phyloP scores from a whole-genome alignment of 2,888 invertebrate species.

The Eupeodes luniger region DNA sequence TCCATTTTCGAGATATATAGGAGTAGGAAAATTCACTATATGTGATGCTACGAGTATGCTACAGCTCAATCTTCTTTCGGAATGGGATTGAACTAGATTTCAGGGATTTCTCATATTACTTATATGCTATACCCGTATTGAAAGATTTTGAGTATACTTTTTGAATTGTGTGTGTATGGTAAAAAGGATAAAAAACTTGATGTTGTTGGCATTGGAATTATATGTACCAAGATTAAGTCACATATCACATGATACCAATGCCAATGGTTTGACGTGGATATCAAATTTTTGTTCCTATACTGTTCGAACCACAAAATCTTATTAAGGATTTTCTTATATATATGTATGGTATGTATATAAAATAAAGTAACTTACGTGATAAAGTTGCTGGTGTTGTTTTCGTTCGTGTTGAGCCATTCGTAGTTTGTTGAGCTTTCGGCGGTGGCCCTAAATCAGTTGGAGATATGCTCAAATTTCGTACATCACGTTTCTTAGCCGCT shows the following conservation, averaged over 20 bases:
- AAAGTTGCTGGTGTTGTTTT: conserved; percentile 80
- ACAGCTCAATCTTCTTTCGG: conserved; percentile 61
- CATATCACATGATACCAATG: background rate
- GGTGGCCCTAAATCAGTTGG: conserved; percentile 84
- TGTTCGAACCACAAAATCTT: background rate
- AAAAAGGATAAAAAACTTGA: conserved; percentile 42
- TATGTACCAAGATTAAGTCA: conserved; percentile 44
- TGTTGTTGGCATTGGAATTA: conserved; percentile 53
- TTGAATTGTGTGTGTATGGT: background rate
- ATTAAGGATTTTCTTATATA: background rate
- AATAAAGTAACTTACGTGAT: conserved; percentile 80
- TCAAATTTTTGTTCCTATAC: background rate
- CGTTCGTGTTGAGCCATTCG: conserved; percentile 81
- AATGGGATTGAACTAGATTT: conserved; percentile 64
- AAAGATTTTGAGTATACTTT: no score
- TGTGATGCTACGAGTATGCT: conserved; percentile 5
- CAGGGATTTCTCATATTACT: conserved; percentile 48
- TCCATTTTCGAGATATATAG: background rate
- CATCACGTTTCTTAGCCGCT: conserved; percentile 84
- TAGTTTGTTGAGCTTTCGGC: conserved; percentile 83
- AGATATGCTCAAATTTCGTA: conserved; percentile 84
- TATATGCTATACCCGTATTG: background rate
- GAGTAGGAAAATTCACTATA: background rate
- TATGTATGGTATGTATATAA: conserved; percentile 48
- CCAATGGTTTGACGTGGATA: background rate